Percentiles rank a stretch among this genome's conserved stretches.
These are phyloP conservation scores for Mycteria americana DNA, from an alignment of 2,797 vertebrate species.

Conservation along the genomic window DNA sequence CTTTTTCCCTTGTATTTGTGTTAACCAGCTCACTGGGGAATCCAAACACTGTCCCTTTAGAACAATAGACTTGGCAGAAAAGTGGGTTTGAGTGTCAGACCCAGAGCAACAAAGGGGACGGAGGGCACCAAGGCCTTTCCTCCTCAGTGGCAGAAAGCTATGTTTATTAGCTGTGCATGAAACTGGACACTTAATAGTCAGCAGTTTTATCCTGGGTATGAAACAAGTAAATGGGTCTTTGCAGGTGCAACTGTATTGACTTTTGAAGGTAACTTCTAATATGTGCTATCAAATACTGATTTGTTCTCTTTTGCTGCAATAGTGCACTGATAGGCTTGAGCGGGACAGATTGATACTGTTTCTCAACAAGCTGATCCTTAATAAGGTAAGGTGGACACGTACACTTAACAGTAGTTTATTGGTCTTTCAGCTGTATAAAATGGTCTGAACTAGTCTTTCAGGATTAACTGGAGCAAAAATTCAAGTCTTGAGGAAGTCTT, in stretches of 20 bases:
- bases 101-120: not conserved
- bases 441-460: not conserved
- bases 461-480: not conserved
- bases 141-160: not conserved
- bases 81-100: not conserved
- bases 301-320: slow-evolving; percentile 32
- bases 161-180: not conserved
- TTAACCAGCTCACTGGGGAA: not conserved
- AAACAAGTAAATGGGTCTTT: not conserved
- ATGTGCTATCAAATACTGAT: not conserved
- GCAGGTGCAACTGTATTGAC: not conserved
- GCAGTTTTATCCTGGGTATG: not conserved
- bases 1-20: not conserved
- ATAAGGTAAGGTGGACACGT: slow-evolving; percentile 79
- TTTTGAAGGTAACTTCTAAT: not conserved
- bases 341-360: slow-evolving; percentile 94
- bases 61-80: not conserved
- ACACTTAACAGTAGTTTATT: not conserved
- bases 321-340: slow-evolving; percentile 96
- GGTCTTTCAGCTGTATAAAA: not conserved
- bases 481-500: not conserved
- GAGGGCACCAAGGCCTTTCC: not conserved
- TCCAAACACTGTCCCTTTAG: not conserved
- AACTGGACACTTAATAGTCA: not conserved
- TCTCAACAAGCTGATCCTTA: slow-evolving; percentile 96